A percentile compares a stretch with the other conserved stretches of the same genome.
phyloP scores from a whole-genome alignment of 1,140 invertebrate species.

The Sitobion miscanthi region DNA sequence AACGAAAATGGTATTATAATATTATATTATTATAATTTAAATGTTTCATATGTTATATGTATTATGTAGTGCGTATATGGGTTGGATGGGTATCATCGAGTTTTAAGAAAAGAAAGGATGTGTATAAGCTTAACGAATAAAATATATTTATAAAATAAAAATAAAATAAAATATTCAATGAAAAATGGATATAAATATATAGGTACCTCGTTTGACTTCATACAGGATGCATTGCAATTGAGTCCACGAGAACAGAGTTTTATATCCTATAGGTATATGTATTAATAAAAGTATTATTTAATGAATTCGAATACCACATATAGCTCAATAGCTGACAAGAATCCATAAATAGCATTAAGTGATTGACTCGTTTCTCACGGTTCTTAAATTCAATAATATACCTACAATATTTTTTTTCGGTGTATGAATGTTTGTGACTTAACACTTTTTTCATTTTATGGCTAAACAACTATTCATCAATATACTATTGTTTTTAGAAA shows the following conservation, averaged over 20 bases:
- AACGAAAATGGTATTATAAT: not conserved
- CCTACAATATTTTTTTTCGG: not conserved
- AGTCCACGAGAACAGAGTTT: not conserved
- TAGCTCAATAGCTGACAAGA: constrained; percentile 39
- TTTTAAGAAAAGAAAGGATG: not conserved
- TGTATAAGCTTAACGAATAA: not conserved
- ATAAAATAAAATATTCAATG: constrained; percentile 18
- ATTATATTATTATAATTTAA: not conserved
- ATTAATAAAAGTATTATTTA: constrained; percentile 38
- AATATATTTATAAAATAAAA: constrained; percentile 19
- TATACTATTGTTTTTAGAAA: not conserved
- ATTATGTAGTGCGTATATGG: not conserved
- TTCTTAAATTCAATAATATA: constrained; percentile 37
- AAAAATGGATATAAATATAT: not conserved
- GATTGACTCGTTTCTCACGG: constrained; percentile 50
- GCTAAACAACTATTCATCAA: not conserved
- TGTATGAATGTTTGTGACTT: not conserved
- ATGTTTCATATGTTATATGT: not conserved
- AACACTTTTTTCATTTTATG: not conserved
- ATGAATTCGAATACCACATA: constrained; percentile 40
- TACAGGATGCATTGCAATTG: constrained; percentile 16
- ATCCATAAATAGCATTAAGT: constrained; percentile 36
- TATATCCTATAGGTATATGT: not conserved
- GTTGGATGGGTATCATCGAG: not conserved
- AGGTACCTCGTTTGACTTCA: constrained; percentile 9